Evolutionary conservation across 2,888 invertebrate species (phyloP), one percentile per base, ranked within the genome.

Genomic region (Caenorhabditis becei): DNA sequence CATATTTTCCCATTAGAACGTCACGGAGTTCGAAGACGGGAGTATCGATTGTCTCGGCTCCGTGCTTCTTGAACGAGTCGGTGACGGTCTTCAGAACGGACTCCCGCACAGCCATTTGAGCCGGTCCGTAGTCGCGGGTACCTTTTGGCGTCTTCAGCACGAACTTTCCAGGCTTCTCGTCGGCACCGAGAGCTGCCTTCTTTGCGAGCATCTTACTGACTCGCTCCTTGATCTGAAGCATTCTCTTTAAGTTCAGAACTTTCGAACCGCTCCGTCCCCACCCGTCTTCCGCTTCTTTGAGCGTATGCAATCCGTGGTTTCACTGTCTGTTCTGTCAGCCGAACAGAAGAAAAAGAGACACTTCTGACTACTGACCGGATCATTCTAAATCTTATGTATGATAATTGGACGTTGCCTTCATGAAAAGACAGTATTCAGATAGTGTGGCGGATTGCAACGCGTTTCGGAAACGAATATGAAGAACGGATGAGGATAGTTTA

Each of bases 1-100:
- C 99, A 93, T 99, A 99, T 93, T 99, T 99, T 58, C 97, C 99
- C 23, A 97, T 97, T 63, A 99, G 93, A 3, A 97, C 88, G 37
- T 89, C 89, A 18, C 87, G 81, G n/a, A 90, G 82, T 70, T 90
- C 90, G 72, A 91, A 91, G 18, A 91, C 89, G 0, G 90, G 90
- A 8, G 90, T 90, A 54, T 99, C 99, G 91, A 99, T 97, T 23
- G 97, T 96, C 91, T 96, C 97, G 20, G 97, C 99, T 47, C 99
- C 99, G 91, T 99, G 98, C 84, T 95, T 95, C 91, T 97, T 96
- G 91, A 99, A 99, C 71, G 96, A 95, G 4, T 94, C 92, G 24
- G 95, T 93, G 83, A 99, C 96, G 92, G 95, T 96, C 80, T 95
- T 94, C 85, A 99, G 62, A 0, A 91, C 90, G 8, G 83, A 72